Evolutionary conservation across 2,888 invertebrate genomes (phyloP).

Genomic region (Dendrolimus houi): DNA sequence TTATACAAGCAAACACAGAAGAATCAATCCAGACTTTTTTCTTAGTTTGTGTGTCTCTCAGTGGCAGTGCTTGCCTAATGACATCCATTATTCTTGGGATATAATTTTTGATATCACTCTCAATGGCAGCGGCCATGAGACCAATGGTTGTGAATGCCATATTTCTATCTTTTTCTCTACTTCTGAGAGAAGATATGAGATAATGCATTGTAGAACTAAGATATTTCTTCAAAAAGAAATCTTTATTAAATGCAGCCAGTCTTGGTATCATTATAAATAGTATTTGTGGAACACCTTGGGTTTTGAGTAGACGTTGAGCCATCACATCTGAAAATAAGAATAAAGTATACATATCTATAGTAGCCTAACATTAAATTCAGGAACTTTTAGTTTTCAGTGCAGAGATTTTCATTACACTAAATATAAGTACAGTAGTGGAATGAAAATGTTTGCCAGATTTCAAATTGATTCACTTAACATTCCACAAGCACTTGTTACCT

Average conservation of each 20-base stretch:
- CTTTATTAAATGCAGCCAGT: constrained; percentile 93
- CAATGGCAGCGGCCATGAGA: constrained; percentile 92
- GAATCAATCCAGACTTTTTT: constrained; percentile 87
- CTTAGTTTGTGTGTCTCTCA: constrained; percentile 85
- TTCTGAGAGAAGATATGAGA: constrained; percentile 84
- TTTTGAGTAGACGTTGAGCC: constrained; percentile 84
- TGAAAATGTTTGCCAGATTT: too few species aligned
- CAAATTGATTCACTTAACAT: too few species aligned
- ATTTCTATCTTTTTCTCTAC: constrained; percentile 90
- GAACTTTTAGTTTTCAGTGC: too few species aligned
- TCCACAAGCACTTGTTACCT: too few species aligned
- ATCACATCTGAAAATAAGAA: constrained; percentile 79
- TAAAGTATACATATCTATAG: background rate
- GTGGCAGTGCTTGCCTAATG: constrained; percentile 85
- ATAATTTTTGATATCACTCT: constrained; percentile 86
- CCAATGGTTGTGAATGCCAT: constrained; percentile 94
- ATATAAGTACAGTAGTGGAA: too few species aligned
- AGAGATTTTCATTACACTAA: too few species aligned
- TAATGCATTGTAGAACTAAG: constrained; percentile 85
- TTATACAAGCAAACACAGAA: constrained; percentile 94
- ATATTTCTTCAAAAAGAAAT: constrained; percentile 85
- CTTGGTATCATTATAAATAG: constrained; percentile 92
- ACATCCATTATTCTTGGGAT: constrained; percentile 91
- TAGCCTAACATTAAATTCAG: too few species aligned
- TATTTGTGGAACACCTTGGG: constrained; percentile 89